Evolutionary conservation across 2,888 invertebrate genomes (phyloP).

Genomic region (Pyrrhia umbra): DNA sequence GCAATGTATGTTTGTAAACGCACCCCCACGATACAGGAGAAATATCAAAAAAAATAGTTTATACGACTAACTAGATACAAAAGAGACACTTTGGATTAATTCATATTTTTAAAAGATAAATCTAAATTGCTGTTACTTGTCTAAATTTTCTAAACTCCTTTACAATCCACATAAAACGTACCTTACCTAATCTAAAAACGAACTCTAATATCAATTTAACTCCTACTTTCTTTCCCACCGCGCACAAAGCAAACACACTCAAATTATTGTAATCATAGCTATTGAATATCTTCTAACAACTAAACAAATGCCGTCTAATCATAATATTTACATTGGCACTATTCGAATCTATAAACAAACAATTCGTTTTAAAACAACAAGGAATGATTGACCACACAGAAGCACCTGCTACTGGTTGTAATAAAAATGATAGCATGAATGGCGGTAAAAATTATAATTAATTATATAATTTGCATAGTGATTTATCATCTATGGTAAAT

Average conservation of each 20-base stretch:
- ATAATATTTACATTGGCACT: constrained; percentile 45
- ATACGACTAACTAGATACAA: no score
- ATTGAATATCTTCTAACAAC: constrained; percentile 18
- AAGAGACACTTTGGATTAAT: no score
- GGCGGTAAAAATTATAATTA: no score
- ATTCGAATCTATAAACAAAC: constrained; percentile 20
- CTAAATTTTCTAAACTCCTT: no score
- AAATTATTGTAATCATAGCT: constrained; percentile 28
- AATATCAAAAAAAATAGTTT: no score
- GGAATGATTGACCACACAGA: constrained; percentile 17
- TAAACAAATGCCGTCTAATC: constrained; percentile 19
- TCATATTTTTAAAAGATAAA: no score
- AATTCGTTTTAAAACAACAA: constrained; percentile 19
- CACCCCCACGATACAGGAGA: no score
- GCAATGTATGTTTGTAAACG: no score
- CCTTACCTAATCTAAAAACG: not conserved
- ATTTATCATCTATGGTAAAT: no score
- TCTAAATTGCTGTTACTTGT: no score
- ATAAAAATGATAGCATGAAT: not conserved
- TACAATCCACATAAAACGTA: no score
- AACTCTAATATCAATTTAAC: not conserved
- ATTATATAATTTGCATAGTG: no score
- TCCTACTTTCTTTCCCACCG: not conserved
- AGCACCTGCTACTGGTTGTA: constrained; percentile 2
- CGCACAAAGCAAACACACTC: constrained; percentile 17